Conservation (phyloP, 2,888 invertebrate genomes). For the Pachymerium ferrugineum region DNA sequence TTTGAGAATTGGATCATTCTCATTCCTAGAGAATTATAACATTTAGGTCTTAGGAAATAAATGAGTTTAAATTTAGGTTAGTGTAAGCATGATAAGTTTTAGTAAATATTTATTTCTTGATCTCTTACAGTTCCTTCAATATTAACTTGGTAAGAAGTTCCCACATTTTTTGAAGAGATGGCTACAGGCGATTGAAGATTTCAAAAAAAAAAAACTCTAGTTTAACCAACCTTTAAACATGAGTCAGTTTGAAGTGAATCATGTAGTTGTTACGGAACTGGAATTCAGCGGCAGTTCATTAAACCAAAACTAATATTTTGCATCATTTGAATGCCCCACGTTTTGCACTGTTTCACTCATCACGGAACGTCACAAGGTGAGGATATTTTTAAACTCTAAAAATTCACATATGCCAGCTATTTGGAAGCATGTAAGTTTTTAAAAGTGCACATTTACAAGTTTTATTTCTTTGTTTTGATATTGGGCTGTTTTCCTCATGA, state of each 20-base stretch:
- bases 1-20: not conserved
- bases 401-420: not conserved
- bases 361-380: not conserved
- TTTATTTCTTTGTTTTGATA: not conserved
- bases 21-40: not conserved
- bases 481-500: not conserved
- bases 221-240: not conserved
- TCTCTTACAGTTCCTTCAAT: not conserved
- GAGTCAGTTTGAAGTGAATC: not conserved
- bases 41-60: not conserved
- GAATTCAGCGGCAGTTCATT: not conserved
- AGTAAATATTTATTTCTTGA: not conserved
- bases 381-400: not conserved
- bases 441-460: not conserved
- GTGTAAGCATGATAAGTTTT: not conserved
- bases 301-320: not conserved
- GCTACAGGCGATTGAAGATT: not conserved
- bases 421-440: not conserved
- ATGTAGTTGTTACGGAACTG: not conserved
- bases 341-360: not conserved
- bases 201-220: not conserved
- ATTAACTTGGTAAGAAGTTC: not conserved
- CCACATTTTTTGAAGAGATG: not conserved
- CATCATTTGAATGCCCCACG: not conserved
- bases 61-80: constrained; percentile 11